Evolutionary conservation across 1,140 invertebrate genomes (phyloP).

Genomic region (Bicyclus anynana): DNA sequence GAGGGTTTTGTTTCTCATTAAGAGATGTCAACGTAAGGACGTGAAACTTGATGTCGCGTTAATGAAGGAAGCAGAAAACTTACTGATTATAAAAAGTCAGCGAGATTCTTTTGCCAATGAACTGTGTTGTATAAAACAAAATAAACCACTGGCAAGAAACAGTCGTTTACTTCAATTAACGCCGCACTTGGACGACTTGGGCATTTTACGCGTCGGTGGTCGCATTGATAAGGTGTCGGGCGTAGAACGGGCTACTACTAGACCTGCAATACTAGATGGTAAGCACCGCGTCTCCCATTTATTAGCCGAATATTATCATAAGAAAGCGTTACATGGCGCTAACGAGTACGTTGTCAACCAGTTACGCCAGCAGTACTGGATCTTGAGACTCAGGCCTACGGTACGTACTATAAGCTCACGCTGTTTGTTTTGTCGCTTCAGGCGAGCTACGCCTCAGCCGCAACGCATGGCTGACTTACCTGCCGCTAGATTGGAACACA

Average conservation of each 20-base stretch:
- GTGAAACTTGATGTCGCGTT: too few species aligned
- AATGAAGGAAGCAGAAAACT: too few species aligned
- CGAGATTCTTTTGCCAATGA: background rate
- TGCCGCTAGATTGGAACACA: background rate
- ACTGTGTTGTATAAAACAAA: background rate
- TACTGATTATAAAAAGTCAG: too few species aligned
- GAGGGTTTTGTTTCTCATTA: too few species aligned
- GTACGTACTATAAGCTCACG: constrained; percentile 4
- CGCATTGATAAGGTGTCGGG: constrained; percentile 16
- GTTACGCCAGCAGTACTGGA: constrained; percentile 24
- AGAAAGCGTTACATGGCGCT: constrained; percentile 17
- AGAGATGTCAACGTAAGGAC: too few species aligned
- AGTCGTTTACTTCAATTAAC: constrained; percentile 18
- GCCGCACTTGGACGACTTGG: constrained; percentile 16
- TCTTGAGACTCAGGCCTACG: constrained; percentile 18
- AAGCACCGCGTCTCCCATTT: constrained; percentile 6
- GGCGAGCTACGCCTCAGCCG: background rate
- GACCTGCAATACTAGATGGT: constrained; percentile 26
- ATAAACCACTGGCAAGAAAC: background rate
- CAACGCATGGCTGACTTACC: background rate
- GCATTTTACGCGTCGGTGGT: constrained; percentile 16
- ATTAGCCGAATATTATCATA: constrained; percentile 25
- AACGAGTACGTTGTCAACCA: constrained; percentile 28
- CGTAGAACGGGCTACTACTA: constrained; percentile 8
- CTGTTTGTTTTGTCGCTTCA: constrained; percentile 20